Percentiles rank a stretch among this genome's conserved stretches.
These are phyloP conservation scores for Pteromalus puparum DNA, from an alignment of 1,140 invertebrate species.

Conservation along the genomic window DNA sequence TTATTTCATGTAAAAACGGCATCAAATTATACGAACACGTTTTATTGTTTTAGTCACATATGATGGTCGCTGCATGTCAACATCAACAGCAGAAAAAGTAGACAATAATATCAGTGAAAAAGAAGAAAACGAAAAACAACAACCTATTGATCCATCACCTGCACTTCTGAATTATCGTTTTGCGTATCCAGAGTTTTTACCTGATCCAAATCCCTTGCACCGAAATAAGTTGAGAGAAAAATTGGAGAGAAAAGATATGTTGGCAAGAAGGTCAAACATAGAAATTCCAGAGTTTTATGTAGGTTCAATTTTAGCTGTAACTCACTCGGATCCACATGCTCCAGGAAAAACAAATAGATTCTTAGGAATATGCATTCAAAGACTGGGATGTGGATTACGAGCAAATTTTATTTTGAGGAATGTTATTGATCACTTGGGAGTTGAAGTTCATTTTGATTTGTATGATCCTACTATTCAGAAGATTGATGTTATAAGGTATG, in stretches of 20 bases:
- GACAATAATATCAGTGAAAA: not conserved
- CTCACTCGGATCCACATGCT: constrained; percentile 91
- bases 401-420: constrained; percentile 94
- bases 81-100: constrained; percentile 15
- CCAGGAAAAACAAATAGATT: constrained; percentile 91
- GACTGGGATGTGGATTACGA: constrained; percentile 86
- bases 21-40: too few species aligned
- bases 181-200: constrained; percentile 96
- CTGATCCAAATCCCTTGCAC: constrained; percentile 86
- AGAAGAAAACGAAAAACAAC: not conserved
- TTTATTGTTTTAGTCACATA: constrained; percentile 44
- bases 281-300: constrained; percentile 99
- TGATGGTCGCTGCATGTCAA: constrained; percentile 49
- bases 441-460: constrained; percentile 92
- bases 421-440: constrained; percentile 91
- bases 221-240: constrained; percentile 91
- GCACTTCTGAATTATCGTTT: constrained; percentile 74
- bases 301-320: constrained; percentile 94
- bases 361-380: constrained; percentile 96
- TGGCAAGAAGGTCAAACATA: constrained; percentile 87
- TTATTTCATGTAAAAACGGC: not conserved
- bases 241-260: constrained; percentile 94
- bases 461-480: constrained; percentile 95
- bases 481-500: constrained; percentile 81
- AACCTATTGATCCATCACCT: not conserved